These are phyloP conservation scores for Podarcis cretensis DNA, from an alignment of 2,113 vertebrate genomes.

Conservation along the genomic window DNA sequence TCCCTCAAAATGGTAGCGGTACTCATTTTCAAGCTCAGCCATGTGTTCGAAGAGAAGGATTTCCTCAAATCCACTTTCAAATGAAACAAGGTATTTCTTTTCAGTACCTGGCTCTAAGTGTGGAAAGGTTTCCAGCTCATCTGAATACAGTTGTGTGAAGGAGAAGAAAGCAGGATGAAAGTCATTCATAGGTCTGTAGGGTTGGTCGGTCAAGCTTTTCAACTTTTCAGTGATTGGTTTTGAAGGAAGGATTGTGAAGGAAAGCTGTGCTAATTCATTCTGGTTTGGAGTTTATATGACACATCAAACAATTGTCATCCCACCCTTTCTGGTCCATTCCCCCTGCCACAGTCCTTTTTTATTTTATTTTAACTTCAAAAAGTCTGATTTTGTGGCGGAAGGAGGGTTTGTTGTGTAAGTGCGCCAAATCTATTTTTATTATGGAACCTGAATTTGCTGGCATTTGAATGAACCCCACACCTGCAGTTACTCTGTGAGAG, in stretches of 20 bases:
- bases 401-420: too few relatives aligned
- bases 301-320: too few relatives aligned
- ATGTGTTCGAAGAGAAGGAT: slow-evolving; percentile 7
- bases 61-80: neutral
- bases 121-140: neutral
- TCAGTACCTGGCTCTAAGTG: neutral
- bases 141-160: neutral
- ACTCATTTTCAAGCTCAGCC: neutral
- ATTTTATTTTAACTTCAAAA: too few relatives aligned
- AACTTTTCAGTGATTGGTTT: neutral
- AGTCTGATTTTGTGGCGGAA: too few relatives aligned
- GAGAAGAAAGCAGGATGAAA: neutral
- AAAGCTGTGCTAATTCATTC: neutral
- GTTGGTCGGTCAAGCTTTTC: neutral
- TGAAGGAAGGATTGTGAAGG: neutral
- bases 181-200: neutral
- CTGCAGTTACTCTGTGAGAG: too few relatives aligned
- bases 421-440: too few relatives aligned
- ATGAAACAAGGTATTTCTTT: neutral
- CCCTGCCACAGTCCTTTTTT: too few relatives aligned
- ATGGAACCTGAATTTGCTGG: too few relatives aligned
- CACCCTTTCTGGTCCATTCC: neutral
- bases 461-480: too few relatives aligned
- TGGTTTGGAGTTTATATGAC: too few relatives aligned
- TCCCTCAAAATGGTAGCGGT: neutral